Evolutionary conservation across 2,113 vertebrate genomes (phyloP).

Genomic region (Entomyzon cyanotis): DNA sequence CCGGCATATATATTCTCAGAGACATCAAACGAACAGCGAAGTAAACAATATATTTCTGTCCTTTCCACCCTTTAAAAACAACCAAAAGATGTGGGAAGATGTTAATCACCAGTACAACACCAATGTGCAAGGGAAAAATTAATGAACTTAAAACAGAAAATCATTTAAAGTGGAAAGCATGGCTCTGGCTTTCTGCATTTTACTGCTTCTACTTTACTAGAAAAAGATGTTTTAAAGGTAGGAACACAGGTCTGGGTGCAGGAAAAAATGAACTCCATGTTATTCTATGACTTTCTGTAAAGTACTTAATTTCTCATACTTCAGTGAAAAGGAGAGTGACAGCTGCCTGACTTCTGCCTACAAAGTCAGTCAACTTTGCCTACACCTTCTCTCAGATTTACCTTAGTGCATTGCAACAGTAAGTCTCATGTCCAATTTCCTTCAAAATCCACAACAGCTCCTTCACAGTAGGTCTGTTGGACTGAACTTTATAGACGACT

Average conservation of each 20-base stretch:
- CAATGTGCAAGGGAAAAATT: neutral
- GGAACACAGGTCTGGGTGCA: neutral
- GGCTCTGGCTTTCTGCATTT: neutral
- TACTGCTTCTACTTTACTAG: neutral
- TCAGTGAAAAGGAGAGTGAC: neutral
- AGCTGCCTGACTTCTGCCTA: neutral
- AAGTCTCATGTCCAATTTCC: neutral
- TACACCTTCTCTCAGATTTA: neutral
- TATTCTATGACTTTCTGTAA: neutral
- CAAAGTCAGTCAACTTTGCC: neutral
- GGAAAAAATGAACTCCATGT: neutral
- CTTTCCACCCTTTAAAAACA: neutral
- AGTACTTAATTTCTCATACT: neutral
- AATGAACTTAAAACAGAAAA: neutral
- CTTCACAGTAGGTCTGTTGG: neutral
- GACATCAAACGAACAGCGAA: neutral
- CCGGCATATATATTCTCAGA: neutral
- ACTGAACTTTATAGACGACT: fast-evolving
- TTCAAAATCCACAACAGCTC: neutral
- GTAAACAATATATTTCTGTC: neutral
- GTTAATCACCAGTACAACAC: neutral
- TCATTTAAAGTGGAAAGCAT: neutral
- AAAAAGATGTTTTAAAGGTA: neutral
- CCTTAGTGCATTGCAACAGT: neutral
- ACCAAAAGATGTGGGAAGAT: neutral